Evolutionary conservation across 1,140 invertebrate species (phyloP), one percentile per base, ranked within the genome.

Genomic region (Leptinotarsa defecta): DNA sequence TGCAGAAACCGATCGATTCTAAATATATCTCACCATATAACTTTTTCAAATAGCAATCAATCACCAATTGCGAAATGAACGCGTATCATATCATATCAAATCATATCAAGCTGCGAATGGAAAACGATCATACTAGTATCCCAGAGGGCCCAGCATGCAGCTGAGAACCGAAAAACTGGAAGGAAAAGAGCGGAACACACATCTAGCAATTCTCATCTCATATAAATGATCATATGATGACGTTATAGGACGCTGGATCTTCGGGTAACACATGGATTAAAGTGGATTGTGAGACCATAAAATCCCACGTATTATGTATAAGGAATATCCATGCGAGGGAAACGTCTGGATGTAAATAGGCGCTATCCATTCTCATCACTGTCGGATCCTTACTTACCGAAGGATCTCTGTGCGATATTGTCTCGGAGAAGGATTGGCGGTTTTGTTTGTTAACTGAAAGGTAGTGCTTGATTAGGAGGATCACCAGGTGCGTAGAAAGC

Each of bases 211-310:
- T 57, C 52, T 6, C 48, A 22, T 69, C 20, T 70, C 19, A 70
- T 48, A 70, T 70, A 48, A 48, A 70, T 57, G 68, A 70, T 70
- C 20, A 27, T 70, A 48, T 13, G 68, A 70, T 70, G 68, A 70
- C 43, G 68, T 57, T 48, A 70, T 52, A 17, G 34, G 17, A 67
- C 13, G n/a, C 20, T 0, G 22, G 27, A 67, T 67, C n/a, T 24
- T 20, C 5, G n/a, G 64, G 68, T 13, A 70, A 52, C 68, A 70
- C 68, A 52, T 27, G 70, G 57, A 71, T 71, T 71, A 71, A 71
- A 48, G 70, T 71, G 70, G 70, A 71, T 71, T 27, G 70, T 43
- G 70, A 61, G 49, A 71, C 61, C 57, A 71, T 71, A 71, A 71
- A 71, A 71, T 71, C 52, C 57, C 34, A 71, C 70, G 57, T 71